These are phyloP conservation scores for Nesoenas mayeri DNA, from an alignment of 2,113 vertebrate genomes.

Conservation along the genomic window DNA sequence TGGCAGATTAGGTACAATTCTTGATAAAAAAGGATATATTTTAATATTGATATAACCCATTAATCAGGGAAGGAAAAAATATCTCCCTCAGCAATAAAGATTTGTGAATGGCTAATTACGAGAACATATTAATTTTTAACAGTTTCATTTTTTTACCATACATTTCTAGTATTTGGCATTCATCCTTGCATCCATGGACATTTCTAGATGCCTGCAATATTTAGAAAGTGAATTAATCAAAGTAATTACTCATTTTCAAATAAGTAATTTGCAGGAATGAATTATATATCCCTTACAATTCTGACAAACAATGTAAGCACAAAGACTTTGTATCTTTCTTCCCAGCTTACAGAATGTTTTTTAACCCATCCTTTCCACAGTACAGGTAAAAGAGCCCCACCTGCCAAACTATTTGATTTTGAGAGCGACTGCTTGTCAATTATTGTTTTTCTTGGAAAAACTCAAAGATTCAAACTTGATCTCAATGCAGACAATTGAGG, in stretches of 20 bases:
- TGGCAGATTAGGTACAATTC: background rate
- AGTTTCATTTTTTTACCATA: background rate
- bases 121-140: background rate
- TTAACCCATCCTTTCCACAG: background rate
- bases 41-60: constrained; percentile 16
- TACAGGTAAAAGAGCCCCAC: background rate
- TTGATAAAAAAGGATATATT: background rate
- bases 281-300: background rate
- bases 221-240: background rate
- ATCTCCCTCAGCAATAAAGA: background rate
- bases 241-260: background rate
- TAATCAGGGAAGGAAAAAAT: background rate
- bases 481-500: background rate
- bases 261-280: background rate
- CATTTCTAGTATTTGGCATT: background rate
- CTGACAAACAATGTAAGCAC: background rate
- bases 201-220: background rate
- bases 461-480: background rate
- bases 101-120: constrained; percentile 6
- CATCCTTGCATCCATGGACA: background rate
- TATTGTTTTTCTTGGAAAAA: background rate
- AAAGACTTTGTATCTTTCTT: background rate
- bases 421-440: background rate
- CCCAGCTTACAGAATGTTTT: background rate
- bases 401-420: background rate